Evolutionary conservation across 2,888 invertebrate genomes (phyloP), one percentile per base, ranked within the genome.

Genomic region (Drymonia ruficornis): DNA sequence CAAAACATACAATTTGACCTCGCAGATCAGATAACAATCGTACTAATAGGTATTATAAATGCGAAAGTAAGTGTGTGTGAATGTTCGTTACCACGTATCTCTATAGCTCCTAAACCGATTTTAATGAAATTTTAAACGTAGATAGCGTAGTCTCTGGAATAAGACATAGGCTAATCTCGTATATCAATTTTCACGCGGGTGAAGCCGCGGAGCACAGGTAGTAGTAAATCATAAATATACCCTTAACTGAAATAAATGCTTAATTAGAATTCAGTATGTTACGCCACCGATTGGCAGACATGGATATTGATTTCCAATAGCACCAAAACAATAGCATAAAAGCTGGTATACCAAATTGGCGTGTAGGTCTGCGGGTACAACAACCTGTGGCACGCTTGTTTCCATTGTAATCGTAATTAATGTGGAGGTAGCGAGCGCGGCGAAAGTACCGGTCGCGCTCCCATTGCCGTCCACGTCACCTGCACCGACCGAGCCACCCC

Each of bases 401-500:
- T 65, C 52, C 53, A 61, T 67, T 65, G 65, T 70, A 63, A 58
- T 70, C 60, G 29, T 46, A 23, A 12, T 68, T 65, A 70, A 70
- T 65, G 47, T 67, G 61, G 63, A 63, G 49, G 66, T 52, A 64
- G 51, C 52, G 54, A 61, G 61, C 58, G 65, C 56, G 73, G 83
- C 70, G 84, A 85, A 84, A 85, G 84, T 83, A 75, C 59, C 70
- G 70, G 81, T 78, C 77, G 75, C 76, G 83, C 78, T 81, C 83
- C 73, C 75, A 76, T 82, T 79, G 72, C 59, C 63, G 45, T n/a
- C n/a, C n/a, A n/a, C n/a, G n/a, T 12, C 45, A 28, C 28, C 28
- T 16, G 45, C 45, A 4, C 45, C 45, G 43, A 16, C 12, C 43
- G 7, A 19, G 18, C 44, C 16, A 11, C 23, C n/a, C n/a, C 44